These are phyloP conservation scores for Drosophila lini DNA, from an alignment of 1,140 invertebrate species.

Conservation along the genomic window DNA sequence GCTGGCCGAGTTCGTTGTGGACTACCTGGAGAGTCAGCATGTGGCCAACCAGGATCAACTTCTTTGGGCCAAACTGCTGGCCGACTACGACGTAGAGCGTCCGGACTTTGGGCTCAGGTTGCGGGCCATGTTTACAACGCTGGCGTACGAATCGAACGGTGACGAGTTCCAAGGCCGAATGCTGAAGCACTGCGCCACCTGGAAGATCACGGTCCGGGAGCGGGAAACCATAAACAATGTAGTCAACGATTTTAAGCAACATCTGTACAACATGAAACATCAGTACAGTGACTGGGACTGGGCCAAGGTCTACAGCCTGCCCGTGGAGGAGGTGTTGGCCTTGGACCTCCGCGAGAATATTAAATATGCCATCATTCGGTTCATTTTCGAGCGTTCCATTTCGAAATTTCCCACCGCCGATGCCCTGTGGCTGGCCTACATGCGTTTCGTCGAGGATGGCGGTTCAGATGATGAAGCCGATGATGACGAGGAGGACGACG, in stretches of 20 bases:
- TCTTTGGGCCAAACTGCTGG: conserved; percentile 51
- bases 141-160: neutral
- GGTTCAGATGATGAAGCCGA: no score
- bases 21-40: conserved; percentile 4
- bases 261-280: neutral
- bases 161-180: conserved; percentile 10
- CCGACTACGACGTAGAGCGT: conserved; percentile 58
- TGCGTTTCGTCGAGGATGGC: conserved; percentile 31
- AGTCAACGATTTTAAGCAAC: neutral
- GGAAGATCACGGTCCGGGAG: conserved; percentile 17
- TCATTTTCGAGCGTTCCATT: conserved; percentile 46
- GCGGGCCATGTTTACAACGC: neutral
- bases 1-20: conserved; percentile 47
- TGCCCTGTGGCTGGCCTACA: conserved; percentile 56
- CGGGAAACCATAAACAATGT: neutral
- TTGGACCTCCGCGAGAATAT: neutral
- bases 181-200: conserved; percentile 26
- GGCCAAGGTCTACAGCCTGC: conserved; percentile 11
- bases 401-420: conserved; percentile 38
- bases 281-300: conserved; percentile 15
- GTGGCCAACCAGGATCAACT: neutral
- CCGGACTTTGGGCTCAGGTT: conserved; percentile 24
- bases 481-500: no score
- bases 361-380: conserved; percentile 25
- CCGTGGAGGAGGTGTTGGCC: conserved; percentile 2